These are phyloP conservation scores for Drosophila burlai DNA, from an alignment of 1,140 invertebrate genomes.

Conservation along the genomic window DNA sequence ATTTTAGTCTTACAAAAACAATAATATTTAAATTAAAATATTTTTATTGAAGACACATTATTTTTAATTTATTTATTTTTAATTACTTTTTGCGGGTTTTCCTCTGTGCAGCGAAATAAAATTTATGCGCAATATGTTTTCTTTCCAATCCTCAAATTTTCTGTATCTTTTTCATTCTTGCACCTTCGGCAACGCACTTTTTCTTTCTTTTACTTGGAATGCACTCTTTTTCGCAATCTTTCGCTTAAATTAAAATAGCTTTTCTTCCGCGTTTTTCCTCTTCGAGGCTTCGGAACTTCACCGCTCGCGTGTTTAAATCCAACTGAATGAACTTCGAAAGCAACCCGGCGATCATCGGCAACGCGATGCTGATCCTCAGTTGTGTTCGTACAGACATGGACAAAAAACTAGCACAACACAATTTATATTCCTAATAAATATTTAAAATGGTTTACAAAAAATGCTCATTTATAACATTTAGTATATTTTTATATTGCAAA, in stretches of 20 bases:
- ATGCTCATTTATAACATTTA: too few relatives aligned
- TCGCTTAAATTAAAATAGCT: slow-evolving; percentile 15
- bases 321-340: slow-evolving; percentile 37
- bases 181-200: slow-evolving; percentile 16
- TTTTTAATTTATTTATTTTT: neutral
- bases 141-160: slow-evolving; percentile 6
- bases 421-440: too few relatives aligned
- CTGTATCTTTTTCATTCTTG: neutral
- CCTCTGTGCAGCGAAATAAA: neutral
- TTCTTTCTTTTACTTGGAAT: slow-evolving; percentile 6
- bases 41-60: neutral
- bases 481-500: too few relatives aligned
- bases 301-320: slow-evolving; percentile 43
- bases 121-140: slow-evolving; percentile 17
- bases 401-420: neutral
- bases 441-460: too few relatives aligned
- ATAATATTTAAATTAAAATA: too few relatives aligned
- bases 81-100: neutral
- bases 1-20: too few relatives aligned
- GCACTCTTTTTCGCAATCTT: slow-evolving; percentile 23
- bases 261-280: slow-evolving; percentile 3
- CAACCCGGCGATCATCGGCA: slow-evolving; percentile 34
- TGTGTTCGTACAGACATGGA: neutral
- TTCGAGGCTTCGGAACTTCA: slow-evolving; percentile 10
- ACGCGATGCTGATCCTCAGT: slow-evolving; percentile 35